phyloP scores from a whole-genome alignment of 2,113 vertebrate genomes.

The Entomyzon cyanotis region DNA sequence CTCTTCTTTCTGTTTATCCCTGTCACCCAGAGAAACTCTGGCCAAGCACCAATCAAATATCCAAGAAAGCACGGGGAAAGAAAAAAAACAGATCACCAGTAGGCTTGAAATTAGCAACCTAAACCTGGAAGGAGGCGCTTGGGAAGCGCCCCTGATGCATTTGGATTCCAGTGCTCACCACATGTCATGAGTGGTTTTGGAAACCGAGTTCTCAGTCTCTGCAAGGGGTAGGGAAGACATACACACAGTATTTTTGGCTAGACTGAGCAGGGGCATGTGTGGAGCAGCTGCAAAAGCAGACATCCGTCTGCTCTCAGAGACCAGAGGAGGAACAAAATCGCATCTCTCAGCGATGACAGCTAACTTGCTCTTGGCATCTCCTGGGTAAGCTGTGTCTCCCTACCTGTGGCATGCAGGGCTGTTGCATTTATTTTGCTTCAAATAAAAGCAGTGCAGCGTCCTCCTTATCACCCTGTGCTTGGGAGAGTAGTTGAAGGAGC shows the following conservation, averaged over 20 bases:
- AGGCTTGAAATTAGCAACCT: background rate
- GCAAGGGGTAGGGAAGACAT: constrained; percentile 31
- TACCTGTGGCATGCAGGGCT: background rate
- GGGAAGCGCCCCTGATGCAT: background rate
- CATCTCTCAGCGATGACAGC: background rate
- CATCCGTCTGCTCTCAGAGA: background rate
- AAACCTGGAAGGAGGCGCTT: background rate
- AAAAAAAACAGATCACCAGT: background rate
- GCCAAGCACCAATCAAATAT: constrained; percentile 3
- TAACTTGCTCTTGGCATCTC: background rate
- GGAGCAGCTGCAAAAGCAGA: constrained; percentile 59
- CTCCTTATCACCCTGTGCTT: background rate
- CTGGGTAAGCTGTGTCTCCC: background rate
- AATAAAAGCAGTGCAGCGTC: background rate
- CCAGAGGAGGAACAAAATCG: background rate
- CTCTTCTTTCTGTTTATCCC: constrained; percentile 49
- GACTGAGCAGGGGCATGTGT: constrained; percentile 3
- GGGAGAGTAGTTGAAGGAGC: background rate
- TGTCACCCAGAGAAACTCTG: constrained; percentile 24
- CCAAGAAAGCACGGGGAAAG: background rate
- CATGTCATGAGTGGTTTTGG: background rate
- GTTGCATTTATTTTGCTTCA: background rate
- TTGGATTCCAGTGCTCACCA: background rate
- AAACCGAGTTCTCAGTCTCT: constrained; percentile 46
- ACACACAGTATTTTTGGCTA: constrained; percentile 4